Percentiles rank a stretch among this genome's conserved stretches.
Conservation (phyloP, 2,888 invertebrate genomes). For the Steromphala cineraria region DNA sequence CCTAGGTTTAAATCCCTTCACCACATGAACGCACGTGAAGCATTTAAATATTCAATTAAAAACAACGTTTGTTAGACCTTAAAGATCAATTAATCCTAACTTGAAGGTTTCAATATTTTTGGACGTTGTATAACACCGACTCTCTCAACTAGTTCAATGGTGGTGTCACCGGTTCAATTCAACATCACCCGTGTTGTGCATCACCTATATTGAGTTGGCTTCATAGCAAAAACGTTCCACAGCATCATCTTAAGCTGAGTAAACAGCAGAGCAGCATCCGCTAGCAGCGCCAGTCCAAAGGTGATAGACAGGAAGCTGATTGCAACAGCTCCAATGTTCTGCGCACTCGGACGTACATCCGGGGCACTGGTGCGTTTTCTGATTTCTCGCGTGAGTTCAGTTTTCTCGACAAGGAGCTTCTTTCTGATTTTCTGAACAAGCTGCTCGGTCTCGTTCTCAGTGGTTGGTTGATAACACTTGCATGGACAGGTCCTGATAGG, state of each 20-base stretch:
- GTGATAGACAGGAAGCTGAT: background rate
- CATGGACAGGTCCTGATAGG: background rate
- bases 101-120: too few relatives aligned
- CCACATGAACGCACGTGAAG: too few relatives aligned
- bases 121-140: too few relatives aligned
- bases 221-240: background rate
- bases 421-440: background rate
- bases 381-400: background rate
- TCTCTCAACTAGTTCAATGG: too few relatives aligned
- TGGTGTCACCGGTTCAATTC: too few relatives aligned
- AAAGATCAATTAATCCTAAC: too few relatives aligned
- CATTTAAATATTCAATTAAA: too few relatives aligned
- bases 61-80: too few relatives aligned
- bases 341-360: background rate
- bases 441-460: background rate
- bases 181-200: too few relatives aligned
- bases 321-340: background rate
- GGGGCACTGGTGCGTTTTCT: background rate
- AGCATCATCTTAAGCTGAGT: background rate
- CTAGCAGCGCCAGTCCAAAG: background rate
- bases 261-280: background rate
- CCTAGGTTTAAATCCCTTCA: too few relatives aligned
- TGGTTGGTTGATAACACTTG: background rate
- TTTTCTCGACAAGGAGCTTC: background rate
- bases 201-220: too few relatives aligned